A percentile compares a stretch with the other conserved stretches of the same genome.
These are phyloP conservation scores for Mellivora capensis DNA, from an alignment of 2,113 vertebrate genomes.

Conservation along the genomic window DNA sequence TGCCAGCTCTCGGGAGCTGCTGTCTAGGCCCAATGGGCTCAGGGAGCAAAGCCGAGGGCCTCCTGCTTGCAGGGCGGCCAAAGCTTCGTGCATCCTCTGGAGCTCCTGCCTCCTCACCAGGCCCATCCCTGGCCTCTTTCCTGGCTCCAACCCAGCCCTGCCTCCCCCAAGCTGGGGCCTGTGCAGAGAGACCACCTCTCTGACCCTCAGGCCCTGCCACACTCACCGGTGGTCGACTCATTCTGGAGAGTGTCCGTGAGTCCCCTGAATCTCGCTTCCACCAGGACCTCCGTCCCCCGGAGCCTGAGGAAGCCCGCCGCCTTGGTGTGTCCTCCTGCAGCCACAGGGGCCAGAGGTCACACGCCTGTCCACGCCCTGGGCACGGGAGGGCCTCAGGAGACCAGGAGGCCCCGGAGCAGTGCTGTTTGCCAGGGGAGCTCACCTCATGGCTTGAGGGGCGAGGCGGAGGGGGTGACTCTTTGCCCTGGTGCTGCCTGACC, in stretches of 20 bases:
- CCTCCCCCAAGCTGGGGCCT: accelerated
- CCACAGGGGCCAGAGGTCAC: slow-evolving; percentile 48
- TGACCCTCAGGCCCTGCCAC: not conserved
- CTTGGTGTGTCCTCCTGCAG: slow-evolving; percentile 69
- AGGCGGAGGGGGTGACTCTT: accelerated
- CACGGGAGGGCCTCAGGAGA: accelerated
- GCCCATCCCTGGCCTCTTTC: not conserved
- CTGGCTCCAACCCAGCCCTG: not conserved
- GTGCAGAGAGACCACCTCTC: accelerated
- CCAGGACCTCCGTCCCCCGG: slow-evolving; percentile 75
- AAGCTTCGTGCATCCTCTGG: accelerated
- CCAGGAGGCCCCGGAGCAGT: accelerated
- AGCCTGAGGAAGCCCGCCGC: slow-evolving; percentile 62
- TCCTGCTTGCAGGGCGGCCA: accelerated
- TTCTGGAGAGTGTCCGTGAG: slow-evolving; percentile 82
- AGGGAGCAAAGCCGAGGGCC: accelerated
- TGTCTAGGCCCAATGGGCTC: accelerated
- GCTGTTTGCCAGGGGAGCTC: accelerated
- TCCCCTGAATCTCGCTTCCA: slow-evolving; percentile 72
- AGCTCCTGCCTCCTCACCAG: not conserved
- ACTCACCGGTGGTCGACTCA: slow-evolving; percentile 89
- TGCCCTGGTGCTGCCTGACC: not conserved
- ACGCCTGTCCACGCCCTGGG: not conserved
- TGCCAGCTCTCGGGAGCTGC: not conserved
- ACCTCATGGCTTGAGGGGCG: not conserved